Base-by-base conservation (phyloP, 35 echinoderm and acorn worm species). In the Heliocidaris tuberculata region DNA sequence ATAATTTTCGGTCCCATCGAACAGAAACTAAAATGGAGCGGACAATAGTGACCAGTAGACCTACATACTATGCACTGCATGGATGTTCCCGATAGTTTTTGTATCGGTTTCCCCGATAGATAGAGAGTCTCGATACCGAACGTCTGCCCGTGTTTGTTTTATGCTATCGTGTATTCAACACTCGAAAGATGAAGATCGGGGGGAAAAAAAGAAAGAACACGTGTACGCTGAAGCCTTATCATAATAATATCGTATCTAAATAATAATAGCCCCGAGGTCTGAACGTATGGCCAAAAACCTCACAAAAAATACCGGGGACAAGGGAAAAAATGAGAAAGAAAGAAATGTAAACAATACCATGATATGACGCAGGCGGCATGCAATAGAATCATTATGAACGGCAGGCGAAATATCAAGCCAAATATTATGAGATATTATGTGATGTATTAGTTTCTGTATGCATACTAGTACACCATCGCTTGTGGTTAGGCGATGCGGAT, bases 191-290 rank as follows among this genome's bases (percentile, higher is more conserved):
- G 27, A 78, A 78, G 65, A 78, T 27, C 21, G 10, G 59, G 65
- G 65, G 65, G 60, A 27, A 70, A 65, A 21, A 21, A 78, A 19
- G 65, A 78, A 24, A 78, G 21, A 78, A 78, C 65, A 78, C 65
- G 65, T 78, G 65, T 78, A 21, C 87, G 87, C 32, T 31, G 31
- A 30, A 32, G 47, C 87, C 32, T 89, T 89, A 47, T 89, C 87
- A 48, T 31, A 89, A 89, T 48, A 89, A 89, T 89, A 89, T 89
- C 87, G 31, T 30, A 89, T 89, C 87, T 89, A 47, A 32, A 89
- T 89, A n/a, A 89, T 48, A 89, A 89, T 47, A 47, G 47, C 31
- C 29, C 19, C 87, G 31, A 5, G 87, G 31, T 47, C 30, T 15
- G 29, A 32, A 48, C 65, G 65, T 78, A 78, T 78, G 65, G 21